These are phyloP conservation scores for Patella caerulea DNA, from an alignment of 2,888 invertebrate genomes.

Conservation along the genomic window DNA sequence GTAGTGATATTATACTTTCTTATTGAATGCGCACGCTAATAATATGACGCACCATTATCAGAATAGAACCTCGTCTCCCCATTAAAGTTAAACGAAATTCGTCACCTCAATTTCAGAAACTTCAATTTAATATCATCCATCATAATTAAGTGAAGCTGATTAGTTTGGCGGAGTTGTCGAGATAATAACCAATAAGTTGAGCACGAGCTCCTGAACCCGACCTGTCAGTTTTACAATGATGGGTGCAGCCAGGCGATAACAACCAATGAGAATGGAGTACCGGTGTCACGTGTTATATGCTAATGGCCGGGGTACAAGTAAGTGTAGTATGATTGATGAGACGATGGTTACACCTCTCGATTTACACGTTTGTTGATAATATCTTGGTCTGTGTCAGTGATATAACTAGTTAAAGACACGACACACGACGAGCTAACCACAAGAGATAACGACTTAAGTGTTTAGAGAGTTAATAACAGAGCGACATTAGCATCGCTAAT, in stretches of 20 bases:
- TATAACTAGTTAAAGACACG: constrained; percentile 10
- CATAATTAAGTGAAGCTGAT: constrained; percentile 33
- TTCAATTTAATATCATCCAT: constrained; percentile 35
- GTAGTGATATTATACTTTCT: too few species aligned
- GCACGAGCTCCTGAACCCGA: not conserved
- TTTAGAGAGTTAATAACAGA: too few species aligned
- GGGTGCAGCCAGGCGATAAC: not conserved
- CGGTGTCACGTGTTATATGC: not conserved
- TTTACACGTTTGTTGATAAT: constrained; percentile 16
- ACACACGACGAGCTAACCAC: too few species aligned
- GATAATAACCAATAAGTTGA: not conserved
- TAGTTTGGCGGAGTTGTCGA: constrained; percentile 15
- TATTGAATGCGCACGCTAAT: too few species aligned
- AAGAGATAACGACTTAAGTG: too few species aligned
- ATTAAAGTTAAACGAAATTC: constrained; percentile 11
- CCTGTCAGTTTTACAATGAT: constrained; percentile 6
- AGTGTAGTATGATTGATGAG: constrained; percentile 5
- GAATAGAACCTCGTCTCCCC: not conserved
- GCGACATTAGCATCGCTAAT: too few species aligned
- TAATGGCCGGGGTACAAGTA: not conserved
- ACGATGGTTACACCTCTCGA: constrained; percentile 20
- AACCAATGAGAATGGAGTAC: not conserved
- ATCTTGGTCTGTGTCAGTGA: constrained; percentile 5
- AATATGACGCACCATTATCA: too few species aligned
- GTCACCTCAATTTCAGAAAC: constrained; percentile 34